Conservation (phyloP, 2,888 invertebrate species). For the Zygaena filipendulae region DNA sequence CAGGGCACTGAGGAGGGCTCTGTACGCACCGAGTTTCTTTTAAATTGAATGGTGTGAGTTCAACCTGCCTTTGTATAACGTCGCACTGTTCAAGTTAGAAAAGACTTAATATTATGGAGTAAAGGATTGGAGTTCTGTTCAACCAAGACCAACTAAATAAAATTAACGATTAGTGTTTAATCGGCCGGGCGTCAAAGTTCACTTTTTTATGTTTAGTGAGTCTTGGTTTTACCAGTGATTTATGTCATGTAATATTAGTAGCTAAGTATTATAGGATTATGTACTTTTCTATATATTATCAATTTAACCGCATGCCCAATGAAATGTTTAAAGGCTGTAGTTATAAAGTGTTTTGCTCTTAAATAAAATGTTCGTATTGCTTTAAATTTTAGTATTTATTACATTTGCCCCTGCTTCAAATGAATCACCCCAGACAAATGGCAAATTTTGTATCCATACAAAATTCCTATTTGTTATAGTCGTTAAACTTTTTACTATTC, state of each 20-base stretch:
- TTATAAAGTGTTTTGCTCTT: conserved; percentile 48
- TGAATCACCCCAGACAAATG: too few relatives aligned
- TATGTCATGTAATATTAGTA: too few relatives aligned
- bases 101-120: conserved; percentile 59
- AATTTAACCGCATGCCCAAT: too few relatives aligned
- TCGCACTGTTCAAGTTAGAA: conserved; percentile 68
- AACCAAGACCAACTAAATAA: conserved; percentile 70
- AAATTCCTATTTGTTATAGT: too few relatives aligned
- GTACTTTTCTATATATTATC: too few relatives aligned
- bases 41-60: conserved; percentile 66
- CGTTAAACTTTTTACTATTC: too few relatives aligned
- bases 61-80: conserved; percentile 49
- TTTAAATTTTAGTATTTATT: conserved; percentile 24
- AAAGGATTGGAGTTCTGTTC: conserved; percentile 68
- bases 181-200: conserved; percentile 35
- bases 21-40: conserved; percentile 64
- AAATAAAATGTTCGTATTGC: conserved; percentile 59
- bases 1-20: conserved; percentile 46
- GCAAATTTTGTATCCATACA: too few relatives aligned
- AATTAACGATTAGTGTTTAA: conserved; percentile 37
- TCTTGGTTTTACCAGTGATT: conserved; percentile 65
- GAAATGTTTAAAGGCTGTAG: too few relatives aligned
- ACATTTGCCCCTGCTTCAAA: too few relatives aligned
- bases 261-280: too few relatives aligned
- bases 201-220: conserved; percentile 63